Evolutionary conservation across 2,797 vertebrate species (phyloP).

Genomic region (Rhinichthys osculus): DNA sequence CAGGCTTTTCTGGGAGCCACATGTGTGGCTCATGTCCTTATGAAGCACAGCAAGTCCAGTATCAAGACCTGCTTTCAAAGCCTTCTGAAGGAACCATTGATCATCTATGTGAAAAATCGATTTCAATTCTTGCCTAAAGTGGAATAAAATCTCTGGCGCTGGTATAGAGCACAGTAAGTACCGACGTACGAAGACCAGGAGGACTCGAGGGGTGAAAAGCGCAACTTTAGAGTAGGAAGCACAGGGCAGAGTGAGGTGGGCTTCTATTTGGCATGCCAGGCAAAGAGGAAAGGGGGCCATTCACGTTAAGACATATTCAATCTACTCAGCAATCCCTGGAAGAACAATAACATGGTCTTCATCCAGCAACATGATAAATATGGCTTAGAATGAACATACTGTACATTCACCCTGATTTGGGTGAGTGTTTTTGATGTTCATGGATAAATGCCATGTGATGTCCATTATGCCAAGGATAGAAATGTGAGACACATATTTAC

Average conservation of each 20-base stretch:
- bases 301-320: neutral
- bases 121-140: conserved; percentile 25
- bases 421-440: conserved; percentile 21
- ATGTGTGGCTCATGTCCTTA: neutral
- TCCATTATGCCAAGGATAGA: conserved; percentile 9
- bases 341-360: conserved; percentile 3
- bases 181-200: neutral
- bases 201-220: neutral
- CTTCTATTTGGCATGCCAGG: neutral
- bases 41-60: neutral
- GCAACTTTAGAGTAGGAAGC: neutral
- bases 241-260: neutral
- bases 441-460: conserved; percentile 16
- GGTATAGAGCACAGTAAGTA: conserved; percentile 6
- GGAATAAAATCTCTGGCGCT: conserved; percentile 17
- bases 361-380: conserved; percentile 21
- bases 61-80: neutral
- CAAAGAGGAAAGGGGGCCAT: neutral
- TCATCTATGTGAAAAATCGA: conserved; percentile 54
- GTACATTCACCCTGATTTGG: conserved; percentile 2
- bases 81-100: conserved; percentile 31
- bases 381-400: neutral
- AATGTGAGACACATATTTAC: conserved; percentile 6
- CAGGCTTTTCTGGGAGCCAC: neutral
- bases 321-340: neutral